phyloP scores from a whole-genome alignment of 2,113 vertebrate species.

The Rhadina sibilatrix region DNA sequence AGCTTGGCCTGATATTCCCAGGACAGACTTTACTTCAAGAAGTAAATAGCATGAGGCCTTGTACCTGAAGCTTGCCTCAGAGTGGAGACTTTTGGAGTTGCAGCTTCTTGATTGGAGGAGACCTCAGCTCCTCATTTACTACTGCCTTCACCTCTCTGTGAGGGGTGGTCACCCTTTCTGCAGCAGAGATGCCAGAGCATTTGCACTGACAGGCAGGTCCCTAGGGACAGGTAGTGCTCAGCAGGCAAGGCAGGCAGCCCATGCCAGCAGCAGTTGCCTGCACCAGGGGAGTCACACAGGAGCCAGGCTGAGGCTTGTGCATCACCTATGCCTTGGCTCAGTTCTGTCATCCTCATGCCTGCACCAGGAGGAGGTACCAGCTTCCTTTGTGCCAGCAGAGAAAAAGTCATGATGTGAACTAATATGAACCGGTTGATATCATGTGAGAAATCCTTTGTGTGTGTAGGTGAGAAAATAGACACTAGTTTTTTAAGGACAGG shows the following conservation, averaged over 20 bases:
- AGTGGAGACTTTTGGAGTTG: neutral
- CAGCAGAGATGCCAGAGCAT: neutral
- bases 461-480: neutral
- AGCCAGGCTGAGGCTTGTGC: neutral
- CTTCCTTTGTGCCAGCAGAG: neutral
- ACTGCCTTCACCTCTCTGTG: neutral
- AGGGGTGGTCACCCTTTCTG: accelerated
- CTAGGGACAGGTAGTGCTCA: neutral
- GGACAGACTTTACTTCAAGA: neutral
- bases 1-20: neutral
- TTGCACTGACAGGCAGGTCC: neutral
- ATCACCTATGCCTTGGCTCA: accelerated
- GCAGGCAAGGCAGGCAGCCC: neutral
- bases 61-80: neutral
- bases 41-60: neutral
- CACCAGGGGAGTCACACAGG: neutral
- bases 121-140: neutral
- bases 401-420: neutral
- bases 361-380: neutral
- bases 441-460: neutral
- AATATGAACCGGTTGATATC: neutral
- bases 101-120: neutral
- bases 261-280: neutral
- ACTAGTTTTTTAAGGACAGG: accelerated
- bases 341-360: neutral